These are phyloP conservation scores for Chrysemys picta DNA, from an alignment of 2,113 vertebrate genomes.

Conservation along the genomic window DNA sequence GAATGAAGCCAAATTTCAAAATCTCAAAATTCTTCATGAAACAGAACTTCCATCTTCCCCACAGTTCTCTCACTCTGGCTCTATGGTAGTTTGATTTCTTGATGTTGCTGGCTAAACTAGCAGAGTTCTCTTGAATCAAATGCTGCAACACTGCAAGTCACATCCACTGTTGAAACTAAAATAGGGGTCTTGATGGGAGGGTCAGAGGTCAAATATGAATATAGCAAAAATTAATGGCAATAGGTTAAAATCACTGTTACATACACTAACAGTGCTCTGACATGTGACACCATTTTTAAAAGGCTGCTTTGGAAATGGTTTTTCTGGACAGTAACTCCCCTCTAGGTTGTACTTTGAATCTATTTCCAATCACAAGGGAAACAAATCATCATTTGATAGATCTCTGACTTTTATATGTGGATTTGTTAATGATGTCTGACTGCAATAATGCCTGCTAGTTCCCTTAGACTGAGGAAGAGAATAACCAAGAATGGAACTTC, in stretches of 20 bases:
- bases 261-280: neutral
- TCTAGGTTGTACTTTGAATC: fast-evolving
- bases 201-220: neutral
- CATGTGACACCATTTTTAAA: neutral
- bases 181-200: neutral
- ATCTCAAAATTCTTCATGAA: neutral
- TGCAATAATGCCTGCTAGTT: neutral
- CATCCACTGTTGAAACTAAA: neutral
- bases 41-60: neutral
- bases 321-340: neutral
- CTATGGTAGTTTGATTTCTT: neutral
- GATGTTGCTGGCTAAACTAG: neutral
- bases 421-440: neutral
- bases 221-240: neutral
- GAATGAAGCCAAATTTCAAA: neutral
- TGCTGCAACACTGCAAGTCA: neutral
- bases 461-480: neutral
- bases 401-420: neutral
- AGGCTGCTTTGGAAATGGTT: neutral
- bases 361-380: neutral
- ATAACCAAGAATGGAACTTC: neutral
- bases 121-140: neutral
- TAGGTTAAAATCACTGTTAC: neutral
- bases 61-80: neutral
- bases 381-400: neutral